Evolutionary conservation across 2,797 vertebrate species (phyloP), one percentile per base, ranked within the genome.

Genomic region (Gallinago nigripennis): DNA sequence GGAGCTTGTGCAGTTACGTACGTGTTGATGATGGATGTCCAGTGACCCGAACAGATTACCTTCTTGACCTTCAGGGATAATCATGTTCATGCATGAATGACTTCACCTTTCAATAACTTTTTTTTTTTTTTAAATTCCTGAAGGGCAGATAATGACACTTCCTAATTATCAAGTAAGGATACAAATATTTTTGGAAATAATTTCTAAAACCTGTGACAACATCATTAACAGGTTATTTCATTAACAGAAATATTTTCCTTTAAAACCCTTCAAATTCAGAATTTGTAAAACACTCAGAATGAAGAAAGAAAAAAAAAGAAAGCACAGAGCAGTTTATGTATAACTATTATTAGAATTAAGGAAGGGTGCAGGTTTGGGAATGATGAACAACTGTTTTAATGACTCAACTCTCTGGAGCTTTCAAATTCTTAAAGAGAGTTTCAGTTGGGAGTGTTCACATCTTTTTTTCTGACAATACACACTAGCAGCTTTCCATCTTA

Each of bases 351-450:
- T 68, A 85, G 86, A 94, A 82, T 56, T 65, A 85, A 87, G 46
- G 27, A 88, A 76, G 58, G 41, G 64, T n/a, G 53, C 17, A n/a
- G 48, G 27, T 61, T 87, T 57, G 51, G 75, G 88, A 95, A 94
- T 84, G 71, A 87, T 13, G 57, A 95, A 84, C 81, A 94, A 69
- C 84, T 94, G 51, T 54, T 90, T 60, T 64, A 90, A 35, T 20
- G 75, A 63, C 63, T 81, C 56, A 63, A 51, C 27, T 64, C 68
- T 73, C 78, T 2, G 2, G 9, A 56, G 73, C 16, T 80, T 84
- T 69, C 83, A 96, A 63, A 82, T 90, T 82, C 90, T 91, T 75
- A 14, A 75, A 16, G 41, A 65, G n/a, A 82, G 28, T 86, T 95
- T 82, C 58, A 77, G 58, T 2, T 82, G 88, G 53, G 83, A 78